phyloP scores from a whole-genome alignment of 1,140 invertebrate species.

The Anagrus nilaparvatae region DNA sequence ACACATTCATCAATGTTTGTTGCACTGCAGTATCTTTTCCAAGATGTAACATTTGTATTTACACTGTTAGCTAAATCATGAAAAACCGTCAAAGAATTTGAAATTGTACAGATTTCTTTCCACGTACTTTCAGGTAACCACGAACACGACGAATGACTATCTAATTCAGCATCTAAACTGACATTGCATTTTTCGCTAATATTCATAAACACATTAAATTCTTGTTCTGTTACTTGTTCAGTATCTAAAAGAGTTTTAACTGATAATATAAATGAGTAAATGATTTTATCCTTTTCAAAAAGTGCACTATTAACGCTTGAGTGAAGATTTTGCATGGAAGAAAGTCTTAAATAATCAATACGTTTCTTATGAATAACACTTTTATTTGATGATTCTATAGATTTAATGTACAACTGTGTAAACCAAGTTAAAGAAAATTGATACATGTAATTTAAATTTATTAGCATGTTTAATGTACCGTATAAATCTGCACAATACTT shows the following conservation, averaged over 20 bases:
- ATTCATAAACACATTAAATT: constrained; percentile 50
- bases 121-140: constrained; percentile 53
- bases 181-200: constrained; percentile 33
- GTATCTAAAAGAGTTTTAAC: constrained; percentile 38
- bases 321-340: constrained; percentile 55
- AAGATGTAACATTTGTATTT: constrained; percentile 34
- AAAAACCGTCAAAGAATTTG: constrained; percentile 40
- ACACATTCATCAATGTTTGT: constrained; percentile 20
- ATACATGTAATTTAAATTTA: constrained; percentile 66
- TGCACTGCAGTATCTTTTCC: constrained; percentile 46
- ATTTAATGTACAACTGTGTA: constrained; percentile 51
- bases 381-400: constrained; percentile 53
- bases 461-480: constrained; percentile 52
- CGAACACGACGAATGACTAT: constrained; percentile 40
- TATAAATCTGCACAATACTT: constrained; percentile 55
- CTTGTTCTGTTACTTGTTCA: constrained; percentile 44
- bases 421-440: constrained; percentile 59
- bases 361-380: constrained; percentile 45
- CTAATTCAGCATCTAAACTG: constrained; percentile 38
- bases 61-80: constrained; percentile 32
- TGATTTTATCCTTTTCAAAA: constrained; percentile 60
- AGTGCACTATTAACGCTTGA: constrained; percentile 55
- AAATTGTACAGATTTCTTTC: constrained; percentile 49
- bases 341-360: constrained; percentile 45
- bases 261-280: constrained; percentile 59